phyloP scores from a whole-genome alignment of 2,113 vertebrate genomes.

The Pterophyllum scalare region DNA sequence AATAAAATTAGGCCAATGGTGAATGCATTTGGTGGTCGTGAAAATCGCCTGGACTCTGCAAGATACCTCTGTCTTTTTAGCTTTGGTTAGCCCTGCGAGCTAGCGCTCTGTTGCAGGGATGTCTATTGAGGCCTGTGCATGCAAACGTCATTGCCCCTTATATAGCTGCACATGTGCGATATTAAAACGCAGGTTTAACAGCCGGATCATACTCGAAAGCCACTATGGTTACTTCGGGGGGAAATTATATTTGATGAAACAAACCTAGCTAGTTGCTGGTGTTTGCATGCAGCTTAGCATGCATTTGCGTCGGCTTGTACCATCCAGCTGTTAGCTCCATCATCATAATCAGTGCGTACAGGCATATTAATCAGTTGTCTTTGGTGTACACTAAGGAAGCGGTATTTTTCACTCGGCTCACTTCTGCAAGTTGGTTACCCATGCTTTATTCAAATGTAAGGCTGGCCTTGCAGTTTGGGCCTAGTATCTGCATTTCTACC shows the following conservation, averaged over 20 bases:
- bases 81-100: conserved; percentile 66
- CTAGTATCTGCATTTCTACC: conserved; percentile 55
- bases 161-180: neutral
- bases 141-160: conserved; percentile 26
- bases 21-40: conserved; percentile 8
- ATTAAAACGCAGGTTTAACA: neutral
- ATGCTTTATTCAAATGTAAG: conserved; percentile 21
- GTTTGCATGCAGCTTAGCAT: conserved; percentile 64
- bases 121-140: conserved; percentile 59
- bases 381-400: neutral
- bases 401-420: neutral
- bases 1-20: neutral
- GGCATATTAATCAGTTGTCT: neutral
- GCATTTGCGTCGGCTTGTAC: conserved; percentile 58
- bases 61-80: conserved; percentile 52
- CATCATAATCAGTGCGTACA: conserved; percentile 47
- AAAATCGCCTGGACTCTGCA: conserved; percentile 6
- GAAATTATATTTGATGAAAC: conserved; percentile 4
- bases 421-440: neutral
- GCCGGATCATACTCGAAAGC: neutral
- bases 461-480: conserved; percentile 52
- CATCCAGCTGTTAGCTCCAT: conserved; percentile 65
- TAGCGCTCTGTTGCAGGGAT: conserved; percentile 63
- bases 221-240: neutral
- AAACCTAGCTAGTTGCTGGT: conserved; percentile 11